These are phyloP conservation scores for Lasius fuliginosus DNA, from an alignment of 2,888 invertebrate genomes.

Conservation along the genomic window DNA sequence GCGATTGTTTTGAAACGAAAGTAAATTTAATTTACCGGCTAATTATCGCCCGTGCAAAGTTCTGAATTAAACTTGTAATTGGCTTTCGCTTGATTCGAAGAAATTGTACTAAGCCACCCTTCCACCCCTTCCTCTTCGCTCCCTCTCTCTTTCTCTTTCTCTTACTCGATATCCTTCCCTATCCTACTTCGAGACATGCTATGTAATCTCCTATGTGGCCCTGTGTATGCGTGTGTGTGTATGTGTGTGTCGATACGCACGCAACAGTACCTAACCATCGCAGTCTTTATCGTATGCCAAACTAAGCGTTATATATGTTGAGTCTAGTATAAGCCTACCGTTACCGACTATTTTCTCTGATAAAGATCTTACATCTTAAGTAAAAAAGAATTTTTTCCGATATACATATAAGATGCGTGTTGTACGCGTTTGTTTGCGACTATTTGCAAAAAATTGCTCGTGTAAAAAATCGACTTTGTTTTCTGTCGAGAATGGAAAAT, in stretches of 20 bases:
- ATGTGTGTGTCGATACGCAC: slow-evolving; percentile 47
- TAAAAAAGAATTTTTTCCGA: neutral
- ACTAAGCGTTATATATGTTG: slow-evolving; percentile 61
- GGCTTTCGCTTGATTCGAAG: slow-evolving; percentile 84
- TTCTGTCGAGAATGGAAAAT: slow-evolving; percentile 5
- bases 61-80: slow-evolving; percentile 85
- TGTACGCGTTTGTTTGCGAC: neutral
- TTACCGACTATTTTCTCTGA: neutral
- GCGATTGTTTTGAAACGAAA: slow-evolving; percentile 83
- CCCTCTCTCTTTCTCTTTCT: slow-evolving; percentile 23
- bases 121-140: slow-evolving; percentile 55
- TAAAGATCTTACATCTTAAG: neutral
- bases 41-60: slow-evolving; percentile 84
- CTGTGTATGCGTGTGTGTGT: slow-evolving; percentile 22
- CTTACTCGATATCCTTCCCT: slow-evolving; percentile 45
- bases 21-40: slow-evolving; percentile 84
- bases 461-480: slow-evolving; percentile 3
- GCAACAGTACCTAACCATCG: slow-evolving; percentile 38
- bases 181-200: slow-evolving; percentile 60
- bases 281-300: slow-evolving; percentile 57
- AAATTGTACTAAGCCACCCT: slow-evolving; percentile 80
- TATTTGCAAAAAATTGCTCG: neutral
- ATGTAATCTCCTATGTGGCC: slow-evolving; percentile 61
- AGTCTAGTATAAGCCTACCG: slow-evolving; percentile 1
- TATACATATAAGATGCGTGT: neutral